Percentiles rank a stretch among this genome's conserved stretches.
These are phyloP conservation scores for Helicoverpa assulta DNA, from an alignment of 2,888 invertebrate genomes.

Conservation along the genomic window DNA sequence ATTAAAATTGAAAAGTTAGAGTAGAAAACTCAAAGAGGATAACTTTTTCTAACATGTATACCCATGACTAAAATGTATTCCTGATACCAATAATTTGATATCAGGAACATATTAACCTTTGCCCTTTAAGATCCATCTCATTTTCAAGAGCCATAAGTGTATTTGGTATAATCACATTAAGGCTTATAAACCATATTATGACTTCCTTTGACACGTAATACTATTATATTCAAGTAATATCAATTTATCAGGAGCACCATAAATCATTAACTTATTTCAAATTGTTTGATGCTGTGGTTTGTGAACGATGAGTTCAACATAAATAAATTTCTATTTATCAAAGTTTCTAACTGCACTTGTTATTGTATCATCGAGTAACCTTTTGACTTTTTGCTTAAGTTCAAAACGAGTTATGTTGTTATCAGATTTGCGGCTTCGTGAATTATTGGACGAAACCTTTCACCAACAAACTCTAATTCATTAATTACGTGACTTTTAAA, in stretches of 20 bases:
- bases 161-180: background rate
- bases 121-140: background rate
- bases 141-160: background rate
- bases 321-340: slow-evolving; percentile 13
- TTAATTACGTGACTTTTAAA: background rate
- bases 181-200: slow-evolving; percentile 12
- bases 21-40: too few relatives aligned
- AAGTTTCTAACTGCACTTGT: slow-evolving; percentile 17
- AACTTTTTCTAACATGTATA: too few relatives aligned
- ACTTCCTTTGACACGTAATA: background rate
- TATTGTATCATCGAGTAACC: background rate
- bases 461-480: background rate
- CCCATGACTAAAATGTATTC: too few relatives aligned
- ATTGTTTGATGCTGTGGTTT: slow-evolving; percentile 3
- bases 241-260: background rate
- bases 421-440: background rate
- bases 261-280: background rate
- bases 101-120: background rate
- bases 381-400: slow-evolving; percentile 3
- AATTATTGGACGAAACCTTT: background rate
- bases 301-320: background rate
- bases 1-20: too few relatives aligned
- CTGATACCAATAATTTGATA: background rate
- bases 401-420: background rate
- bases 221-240: slow-evolving; percentile 6